Conservation (phyloP, 2,113 vertebrate genomes). For the Xerus inauris region DNA sequence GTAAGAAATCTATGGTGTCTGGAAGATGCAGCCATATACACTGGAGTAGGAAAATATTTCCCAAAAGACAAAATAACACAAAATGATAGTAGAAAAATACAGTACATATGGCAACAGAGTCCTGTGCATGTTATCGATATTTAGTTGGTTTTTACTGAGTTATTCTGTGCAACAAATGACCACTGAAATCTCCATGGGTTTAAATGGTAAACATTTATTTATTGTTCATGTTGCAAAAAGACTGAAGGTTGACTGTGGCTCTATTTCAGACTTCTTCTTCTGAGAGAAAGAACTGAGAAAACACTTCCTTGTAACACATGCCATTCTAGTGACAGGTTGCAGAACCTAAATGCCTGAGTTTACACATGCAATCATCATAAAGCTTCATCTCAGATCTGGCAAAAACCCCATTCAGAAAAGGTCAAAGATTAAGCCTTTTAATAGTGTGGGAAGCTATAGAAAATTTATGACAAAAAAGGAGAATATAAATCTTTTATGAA, state of each 20-base stretch:
- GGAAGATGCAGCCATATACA: not conserved
- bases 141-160: not conserved
- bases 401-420: not conserved
- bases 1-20: not conserved
- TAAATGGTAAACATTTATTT: not conserved
- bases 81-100: not conserved
- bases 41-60: not conserved
- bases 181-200: not conserved
- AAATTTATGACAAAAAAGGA: not conserved
- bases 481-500: not conserved
- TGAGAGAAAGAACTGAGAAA: not conserved
- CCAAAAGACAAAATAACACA: not conserved
- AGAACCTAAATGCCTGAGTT: not conserved
- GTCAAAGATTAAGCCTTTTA: not conserved
- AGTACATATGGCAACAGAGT: not conserved
- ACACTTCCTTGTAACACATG: not conserved
- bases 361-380: not conserved
- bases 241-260: not conserved
- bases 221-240: not conserved
- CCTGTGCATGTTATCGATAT: not conserved
- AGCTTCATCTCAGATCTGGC: not conserved
- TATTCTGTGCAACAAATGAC: not conserved
- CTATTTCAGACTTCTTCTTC: not conserved
- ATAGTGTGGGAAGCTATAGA: not conserved
- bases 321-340: not conserved